These are phyloP conservation scores for Sandelia bainsii DNA, from an alignment of 2,797 vertebrate genomes.

Conservation along the genomic window DNA sequence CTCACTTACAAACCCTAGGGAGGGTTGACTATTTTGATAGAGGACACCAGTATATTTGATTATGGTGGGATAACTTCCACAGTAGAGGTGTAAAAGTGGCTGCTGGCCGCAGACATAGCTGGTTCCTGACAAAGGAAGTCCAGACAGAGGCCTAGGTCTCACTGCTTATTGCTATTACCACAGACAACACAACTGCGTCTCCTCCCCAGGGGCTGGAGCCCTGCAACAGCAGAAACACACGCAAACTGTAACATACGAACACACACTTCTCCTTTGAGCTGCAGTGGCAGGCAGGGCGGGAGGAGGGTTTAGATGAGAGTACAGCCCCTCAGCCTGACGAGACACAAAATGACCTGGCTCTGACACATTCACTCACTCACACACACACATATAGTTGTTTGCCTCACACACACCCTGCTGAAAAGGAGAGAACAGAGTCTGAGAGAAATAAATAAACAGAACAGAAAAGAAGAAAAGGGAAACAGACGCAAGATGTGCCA, in stretches of 20 bases:
- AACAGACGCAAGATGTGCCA: background rate
- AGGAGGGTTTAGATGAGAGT: slow-evolving; percentile 77
- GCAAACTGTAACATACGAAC: slow-evolving; percentile 49
- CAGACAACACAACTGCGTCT: slow-evolving; percentile 79
- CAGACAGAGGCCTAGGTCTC: slow-evolving; percentile 79
- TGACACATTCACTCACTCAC: slow-evolving; percentile 52
- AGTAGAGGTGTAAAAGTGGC: slow-evolving; percentile 48
- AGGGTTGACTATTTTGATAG: slow-evolving; percentile 2
- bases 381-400: slow-evolving; percentile 20
- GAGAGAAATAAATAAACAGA: slow-evolving; percentile 30
- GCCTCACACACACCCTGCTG: slow-evolving; percentile 37
- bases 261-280: slow-evolving; percentile 67
- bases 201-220: slow-evolving; percentile 78
- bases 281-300: slow-evolving; percentile 54
- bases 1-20: background rate
- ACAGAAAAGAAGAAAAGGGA: slow-evolving; percentile 24
- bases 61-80: background rate
- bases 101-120: slow-evolving; percentile 86
- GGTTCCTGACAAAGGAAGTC: slow-evolving; percentile 92
- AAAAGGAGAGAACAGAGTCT: slow-evolving; percentile 22
- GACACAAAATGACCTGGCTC: slow-evolving; percentile 69
- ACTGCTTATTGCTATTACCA: slow-evolving; percentile 79
- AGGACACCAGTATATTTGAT: background rate
- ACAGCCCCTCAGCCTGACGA: slow-evolving; percentile 72
- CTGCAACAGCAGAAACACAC: slow-evolving; percentile 53